phyloP scores from a whole-genome alignment of 2,888 invertebrate species.

The Empis livida region DNA sequence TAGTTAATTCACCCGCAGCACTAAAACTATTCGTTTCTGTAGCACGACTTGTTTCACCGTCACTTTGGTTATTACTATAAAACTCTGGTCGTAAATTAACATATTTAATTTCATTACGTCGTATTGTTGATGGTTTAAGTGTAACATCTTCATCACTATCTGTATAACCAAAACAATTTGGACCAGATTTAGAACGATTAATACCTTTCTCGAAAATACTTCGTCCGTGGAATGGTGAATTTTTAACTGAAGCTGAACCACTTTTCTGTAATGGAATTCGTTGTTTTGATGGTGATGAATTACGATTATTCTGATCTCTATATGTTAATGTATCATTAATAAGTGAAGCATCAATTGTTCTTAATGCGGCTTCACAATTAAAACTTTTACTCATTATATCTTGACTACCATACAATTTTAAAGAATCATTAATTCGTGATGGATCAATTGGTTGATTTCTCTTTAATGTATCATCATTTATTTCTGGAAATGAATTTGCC shows the following conservation, averaged over 20 bases:
- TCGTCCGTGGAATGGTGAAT: constrained; percentile 17
- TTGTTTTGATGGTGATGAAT: constrained; percentile 20
- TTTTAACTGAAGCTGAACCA: constrained; percentile 25
- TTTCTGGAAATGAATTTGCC: constrained; percentile 31
- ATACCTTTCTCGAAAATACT: constrained; percentile 30
- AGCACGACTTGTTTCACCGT: constrained; percentile 23
- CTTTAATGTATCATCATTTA: constrained; percentile 33
- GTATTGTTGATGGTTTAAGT: constrained; percentile 27
- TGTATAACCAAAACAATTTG: constrained; percentile 31
- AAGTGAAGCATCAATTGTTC: constrained; percentile 29
- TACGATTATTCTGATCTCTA: constrained; percentile 17
- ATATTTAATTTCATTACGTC: constrained; percentile 29
- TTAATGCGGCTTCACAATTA: constrained; percentile 32
- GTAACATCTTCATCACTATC: constrained; percentile 31
- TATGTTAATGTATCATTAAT: constrained; percentile 31
- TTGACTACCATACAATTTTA: constrained; percentile 36
- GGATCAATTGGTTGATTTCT: constrained; percentile 38
- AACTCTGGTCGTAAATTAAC: constrained; percentile 35
- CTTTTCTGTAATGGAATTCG: constrained; percentile 26
- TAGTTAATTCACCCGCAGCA: constrained; percentile 20
- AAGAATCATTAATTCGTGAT: constrained; percentile 36
- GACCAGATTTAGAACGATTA: constrained; percentile 37
- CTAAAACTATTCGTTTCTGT: constrained; percentile 14
- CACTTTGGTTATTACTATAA: constrained; percentile 27
- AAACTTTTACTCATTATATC: constrained; percentile 36